A percentile compares a stretch with the other conserved stretches of the same genome.
Conservation (phyloP, 2,797 vertebrate species). For the Cynodonichthys magdalenae region DNA sequence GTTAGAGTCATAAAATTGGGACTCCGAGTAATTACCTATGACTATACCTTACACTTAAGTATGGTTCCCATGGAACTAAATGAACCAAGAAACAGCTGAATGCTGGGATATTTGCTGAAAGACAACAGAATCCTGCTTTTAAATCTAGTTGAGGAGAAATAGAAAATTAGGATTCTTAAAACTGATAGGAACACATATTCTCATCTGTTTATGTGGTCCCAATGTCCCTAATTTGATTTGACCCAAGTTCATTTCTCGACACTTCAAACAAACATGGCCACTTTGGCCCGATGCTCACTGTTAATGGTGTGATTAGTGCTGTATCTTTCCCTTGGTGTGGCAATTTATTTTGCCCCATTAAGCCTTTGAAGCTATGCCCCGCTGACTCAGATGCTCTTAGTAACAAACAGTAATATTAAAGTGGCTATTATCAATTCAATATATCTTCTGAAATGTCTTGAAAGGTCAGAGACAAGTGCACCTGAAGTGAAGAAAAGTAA, state of each 20-base stretch:
- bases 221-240: constrained; percentile 68
- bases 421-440: constrained; percentile 72
- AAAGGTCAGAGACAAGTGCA: constrained; percentile 65
- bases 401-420: constrained; percentile 81
- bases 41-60: constrained; percentile 40
- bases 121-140: constrained; percentile 26
- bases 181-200: constrained; percentile 25
- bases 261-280: constrained; percentile 74
- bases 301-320: constrained; percentile 79
- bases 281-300: constrained; percentile 71
- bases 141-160: constrained; percentile 16
- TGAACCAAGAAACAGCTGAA: constrained; percentile 10
- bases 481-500: constrained; percentile 49
- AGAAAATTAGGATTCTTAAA: constrained; percentile 35
- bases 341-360: constrained; percentile 80
- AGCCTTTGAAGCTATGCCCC: constrained; percentile 75
- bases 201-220: constrained; percentile 40
- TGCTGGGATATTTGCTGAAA: constrained; percentile 36
- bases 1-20: constrained; percentile 52
- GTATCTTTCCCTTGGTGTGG: constrained; percentile 70
- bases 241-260: constrained; percentile 65
- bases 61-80: constrained; percentile 17
- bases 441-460: constrained; percentile 71
- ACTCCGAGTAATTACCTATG: constrained; percentile 21
- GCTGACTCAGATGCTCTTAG: constrained; percentile 79